Evolutionary conservation across 2,888 invertebrate genomes (phyloP), one percentile per base, ranked within the genome.

Genomic region (Ormyrus pomaceus): DNA sequence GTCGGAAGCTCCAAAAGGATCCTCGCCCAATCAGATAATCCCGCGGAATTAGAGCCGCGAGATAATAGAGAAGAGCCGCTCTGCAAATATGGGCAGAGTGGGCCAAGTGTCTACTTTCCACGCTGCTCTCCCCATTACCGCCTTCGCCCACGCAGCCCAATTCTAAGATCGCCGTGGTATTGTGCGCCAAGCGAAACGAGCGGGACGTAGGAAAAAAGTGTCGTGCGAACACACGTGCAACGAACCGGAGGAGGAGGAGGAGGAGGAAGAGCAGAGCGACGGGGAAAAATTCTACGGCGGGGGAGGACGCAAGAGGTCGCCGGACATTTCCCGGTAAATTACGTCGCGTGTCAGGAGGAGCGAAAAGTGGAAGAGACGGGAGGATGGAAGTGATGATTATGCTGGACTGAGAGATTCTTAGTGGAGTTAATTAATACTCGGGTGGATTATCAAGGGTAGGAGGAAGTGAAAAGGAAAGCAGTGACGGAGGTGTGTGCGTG

Each of bases 41-140:
- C 19, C 19, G 11, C n/a, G 11, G 7, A 66, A 34, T 34, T 34
- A 11, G 50, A 58, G 0, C 51, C 19, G 3, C 59, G 34, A 46
- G 19, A 50, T 34, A 71, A 51, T 62, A 61, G 71, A 71, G 59
- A 46, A 13, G 48, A 71, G 10, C n/a, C 7, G 50, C 45, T 50
- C 58, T 48, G 86, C 89, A 88, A 89, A 89, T 88, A 89, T 89
- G 88, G 89, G 86, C 86, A 88, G 87, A 87, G 86, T 87, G 86
- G 86, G 86, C 87, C 19, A 19, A 19, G 19, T 19, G 34, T 68
- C 87, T 87, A 87, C 87, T 86, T 88, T 79, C 79, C 53, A 64
- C 61, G 66, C 48, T 59, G 87, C 19, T 19, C 86, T 86, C 19
- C 87, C 88, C 88, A 89, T 89, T 89, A 90, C 87, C 84, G 83